Conservation (phyloP, 2,113 vertebrate genomes). For the Lagopus muta region DNA sequence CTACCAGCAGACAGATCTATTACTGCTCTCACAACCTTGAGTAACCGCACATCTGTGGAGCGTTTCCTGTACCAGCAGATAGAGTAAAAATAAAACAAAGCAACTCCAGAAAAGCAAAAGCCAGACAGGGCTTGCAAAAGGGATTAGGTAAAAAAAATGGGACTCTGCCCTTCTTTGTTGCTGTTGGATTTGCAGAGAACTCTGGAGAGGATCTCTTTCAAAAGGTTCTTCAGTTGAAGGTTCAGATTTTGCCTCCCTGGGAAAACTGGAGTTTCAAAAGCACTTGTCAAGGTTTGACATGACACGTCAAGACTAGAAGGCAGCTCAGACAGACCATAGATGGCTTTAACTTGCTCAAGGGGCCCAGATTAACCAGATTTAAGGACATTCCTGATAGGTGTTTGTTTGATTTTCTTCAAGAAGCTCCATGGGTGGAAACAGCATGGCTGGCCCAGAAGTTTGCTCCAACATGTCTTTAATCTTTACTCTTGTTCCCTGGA, state of each 20-base stretch:
- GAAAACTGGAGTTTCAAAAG: constrained; percentile 4
- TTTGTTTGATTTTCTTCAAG: not conserved
- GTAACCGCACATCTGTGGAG: not conserved
- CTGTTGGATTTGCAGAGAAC: not conserved
- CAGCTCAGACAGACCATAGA: not conserved
- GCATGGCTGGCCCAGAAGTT: not conserved
- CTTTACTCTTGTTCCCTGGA: not conserved
- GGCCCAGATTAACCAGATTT: not conserved
- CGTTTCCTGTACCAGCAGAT: not conserved
- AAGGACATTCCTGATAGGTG: not conserved
- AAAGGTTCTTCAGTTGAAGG: not conserved
- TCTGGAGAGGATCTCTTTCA: not conserved
- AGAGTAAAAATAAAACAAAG: not conserved
- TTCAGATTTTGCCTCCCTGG: not conserved
- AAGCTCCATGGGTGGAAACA: not conserved
- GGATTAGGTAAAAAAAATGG: not conserved
- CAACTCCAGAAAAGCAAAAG: not conserved
- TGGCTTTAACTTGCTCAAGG: not conserved
- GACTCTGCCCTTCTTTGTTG: not conserved
- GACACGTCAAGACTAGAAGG: not conserved
- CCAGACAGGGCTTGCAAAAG: not conserved
- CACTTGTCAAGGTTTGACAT: not conserved
- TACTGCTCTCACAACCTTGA: not conserved
- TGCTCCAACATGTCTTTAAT: not conserved
- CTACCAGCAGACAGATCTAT: too few relatives aligned